Base-by-base conservation (phyloP, 2,888 invertebrate species). In the Hydriomena furcata region DNA sequence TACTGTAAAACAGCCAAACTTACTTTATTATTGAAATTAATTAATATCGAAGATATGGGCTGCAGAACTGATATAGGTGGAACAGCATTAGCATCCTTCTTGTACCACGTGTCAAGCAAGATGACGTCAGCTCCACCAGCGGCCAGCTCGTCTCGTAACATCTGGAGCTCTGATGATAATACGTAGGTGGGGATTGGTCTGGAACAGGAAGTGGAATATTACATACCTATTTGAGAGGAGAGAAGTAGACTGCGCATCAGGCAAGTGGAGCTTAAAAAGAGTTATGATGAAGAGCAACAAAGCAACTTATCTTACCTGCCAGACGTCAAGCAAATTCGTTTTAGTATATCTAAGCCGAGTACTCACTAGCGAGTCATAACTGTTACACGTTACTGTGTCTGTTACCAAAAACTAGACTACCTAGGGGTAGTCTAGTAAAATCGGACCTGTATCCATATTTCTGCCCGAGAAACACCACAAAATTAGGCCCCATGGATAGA, bases 21-120 rank as follows among this genome's bases (percentile, higher is more conserved):
- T 74, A 97, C 98, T 93, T 99, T 99, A 71, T 99, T 99, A 76
- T 99, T 99, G 73, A 99, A 99, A 84, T 99, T 99, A 55, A 98
- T 95, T 28, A 99, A 91, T 71, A 99, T 98, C 2, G 98, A 98
- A 7, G 98, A 99, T 68, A 99, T 99, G 0, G 99, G 99, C 75
- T 99, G 99, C 13, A 99, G 89, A 7, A 99, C 96, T 3, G 97
- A 98, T 7, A 98, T 95, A 0, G 98, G 96, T 0, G 99, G 99
- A 0, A 99, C 98, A 0, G 98, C 97, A 76, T 99, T 99, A 52
- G 96, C 95, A 76, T 99, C 99, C 81, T 97, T 97, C 71, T 97
- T 95, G 82, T 99, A 99, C 99, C 99, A 99, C 2, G 94, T 94
- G 77, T 98, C 98, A 52, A 99, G 91, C 0, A 98, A 88, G 1